phyloP scores from a whole-genome alignment of 2,888 invertebrate genomes.

The Furcula furcula region DNA sequence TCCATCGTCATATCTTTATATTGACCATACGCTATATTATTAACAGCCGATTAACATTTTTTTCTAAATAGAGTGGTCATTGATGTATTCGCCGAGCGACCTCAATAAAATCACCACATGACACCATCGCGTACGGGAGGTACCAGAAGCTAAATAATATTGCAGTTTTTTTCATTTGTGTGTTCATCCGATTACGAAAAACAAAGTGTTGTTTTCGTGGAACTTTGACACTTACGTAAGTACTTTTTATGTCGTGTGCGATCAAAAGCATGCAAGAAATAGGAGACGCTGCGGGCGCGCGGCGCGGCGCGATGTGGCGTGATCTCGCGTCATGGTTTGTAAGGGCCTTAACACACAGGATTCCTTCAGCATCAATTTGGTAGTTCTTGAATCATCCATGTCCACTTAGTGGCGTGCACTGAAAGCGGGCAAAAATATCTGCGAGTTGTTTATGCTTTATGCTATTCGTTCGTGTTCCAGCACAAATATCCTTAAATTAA shows the following conservation, averaged over 20 bases:
- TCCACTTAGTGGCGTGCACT: too few relatives aligned
- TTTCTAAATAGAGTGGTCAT: slow-evolving; percentile 3
- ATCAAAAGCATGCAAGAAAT: slow-evolving; percentile 37
- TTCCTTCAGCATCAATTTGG: too few relatives aligned
- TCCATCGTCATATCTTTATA: slow-evolving; percentile 4
- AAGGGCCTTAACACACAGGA: too few relatives aligned
- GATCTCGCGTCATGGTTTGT: slow-evolving; percentile 23
- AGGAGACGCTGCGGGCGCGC: slow-evolving; percentile 26
- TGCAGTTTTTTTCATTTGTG: slow-evolving; percentile 23
- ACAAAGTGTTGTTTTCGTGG: slow-evolving; percentile 25
- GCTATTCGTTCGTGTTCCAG: too few relatives aligned
- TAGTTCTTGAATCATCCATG: too few relatives aligned
- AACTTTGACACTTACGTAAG: slow-evolving; percentile 63
- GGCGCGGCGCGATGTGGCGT: slow-evolving; percentile 10
- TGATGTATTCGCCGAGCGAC: not conserved
- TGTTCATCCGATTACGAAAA: slow-evolving; percentile 12
- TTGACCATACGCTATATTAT: slow-evolving; percentile 5
- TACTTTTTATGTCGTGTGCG: slow-evolving; percentile 41
- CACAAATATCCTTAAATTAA: too few relatives aligned
- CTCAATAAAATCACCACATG: slow-evolving; percentile 2
- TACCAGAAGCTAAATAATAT: slow-evolving; percentile 11
- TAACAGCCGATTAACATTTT: slow-evolving; percentile 5
- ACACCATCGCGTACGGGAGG: slow-evolving; percentile 2
- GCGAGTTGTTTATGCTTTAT: too few relatives aligned
- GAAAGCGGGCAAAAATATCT: too few relatives aligned